These are phyloP conservation scores for Psittacula cyanocephala DNA, from an alignment of 2,113 vertebrate species.

Conservation along the genomic window DNA sequence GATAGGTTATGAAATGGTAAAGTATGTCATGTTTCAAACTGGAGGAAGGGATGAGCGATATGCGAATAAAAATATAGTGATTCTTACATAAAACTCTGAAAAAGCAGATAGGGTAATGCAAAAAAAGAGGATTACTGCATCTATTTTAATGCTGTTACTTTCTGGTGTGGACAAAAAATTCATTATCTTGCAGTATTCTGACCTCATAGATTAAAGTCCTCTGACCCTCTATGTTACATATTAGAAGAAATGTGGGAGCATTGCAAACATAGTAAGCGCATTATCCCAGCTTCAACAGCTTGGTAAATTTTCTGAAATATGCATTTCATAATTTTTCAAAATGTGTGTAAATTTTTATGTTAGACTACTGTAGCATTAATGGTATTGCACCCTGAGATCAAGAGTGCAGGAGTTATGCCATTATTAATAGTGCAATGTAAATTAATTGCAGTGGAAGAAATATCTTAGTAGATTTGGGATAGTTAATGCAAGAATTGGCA, in stretches of 20 bases:
- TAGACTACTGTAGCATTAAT: background rate
- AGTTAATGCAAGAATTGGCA: conserved; percentile 38
- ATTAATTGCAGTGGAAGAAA: background rate
- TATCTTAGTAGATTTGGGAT: background rate
- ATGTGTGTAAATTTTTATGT: background rate
- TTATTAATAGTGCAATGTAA: background rate
- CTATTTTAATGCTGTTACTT: background rate
- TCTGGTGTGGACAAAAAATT: background rate
- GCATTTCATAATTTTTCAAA: background rate
- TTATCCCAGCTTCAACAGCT: background rate
- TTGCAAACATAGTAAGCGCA: background rate
- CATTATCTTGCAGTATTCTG: background rate
- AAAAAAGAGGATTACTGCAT: background rate
- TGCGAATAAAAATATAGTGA: background rate
- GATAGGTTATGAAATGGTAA: background rate
- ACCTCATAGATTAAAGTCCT: background rate
- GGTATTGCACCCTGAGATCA: background rate
- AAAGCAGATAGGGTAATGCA: background rate
- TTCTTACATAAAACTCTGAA: background rate
- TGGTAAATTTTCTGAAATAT: background rate
- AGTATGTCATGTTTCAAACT: background rate
- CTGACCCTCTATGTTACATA: background rate
- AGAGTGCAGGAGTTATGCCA: background rate
- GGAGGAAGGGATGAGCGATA: background rate
- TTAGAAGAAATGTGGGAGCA: background rate